Evolutionary conservation across 1,140 invertebrate genomes (phyloP), one percentile per base, ranked within the genome.

Genomic region (Hylyphantes graminicola): DNA sequence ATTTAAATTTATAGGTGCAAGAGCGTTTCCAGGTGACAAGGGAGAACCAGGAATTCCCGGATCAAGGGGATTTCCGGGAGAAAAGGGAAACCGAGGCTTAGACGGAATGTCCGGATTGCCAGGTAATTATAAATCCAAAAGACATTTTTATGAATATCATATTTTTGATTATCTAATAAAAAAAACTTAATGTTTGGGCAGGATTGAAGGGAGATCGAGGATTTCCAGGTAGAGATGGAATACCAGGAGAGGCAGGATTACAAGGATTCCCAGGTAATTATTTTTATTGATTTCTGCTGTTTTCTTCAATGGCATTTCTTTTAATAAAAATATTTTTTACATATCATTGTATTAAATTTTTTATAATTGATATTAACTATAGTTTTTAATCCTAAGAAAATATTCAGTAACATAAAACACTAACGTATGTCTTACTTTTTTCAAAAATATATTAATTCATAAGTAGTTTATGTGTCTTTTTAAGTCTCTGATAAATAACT

Each of bases 211-310:
- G 82, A 2, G 87, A 90, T 11, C 87, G 91, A 21, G 94, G 94
- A 8, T 92, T 93, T 87, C 87, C 91, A 17, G 94, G 95, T 55
- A 92, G 93, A 86, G 94, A 95, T 87, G 94, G 95, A 2, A 91
- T 93, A 86, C 92, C 85, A 35, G 79, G 77, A 65, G 11, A 13
- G 48, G 21, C 55, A 57, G 86, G 86, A 17, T 67, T 51, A 12
- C 67, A 57, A 80, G 86, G 86, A 51, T 81, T 74, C 48, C 74
- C 67, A n/a, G 85, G 85, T 84, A 78, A 74, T 50, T 13, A 51
- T 63, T n/a, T 63, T n/a, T 51, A 54, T 53, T 70, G 10, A 8
- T 19, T 9, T 19, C 6, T 70, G 17, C 17, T 70, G 12, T 54
- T 7, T 63, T 0, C 7, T 68, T 15, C 65, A 15, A 13, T 13